Percentiles rank a stretch among this genome's conserved stretches.
phyloP scores from a whole-genome alignment of 2,888 invertebrate genomes.

The Rhingia rostrata region DNA sequence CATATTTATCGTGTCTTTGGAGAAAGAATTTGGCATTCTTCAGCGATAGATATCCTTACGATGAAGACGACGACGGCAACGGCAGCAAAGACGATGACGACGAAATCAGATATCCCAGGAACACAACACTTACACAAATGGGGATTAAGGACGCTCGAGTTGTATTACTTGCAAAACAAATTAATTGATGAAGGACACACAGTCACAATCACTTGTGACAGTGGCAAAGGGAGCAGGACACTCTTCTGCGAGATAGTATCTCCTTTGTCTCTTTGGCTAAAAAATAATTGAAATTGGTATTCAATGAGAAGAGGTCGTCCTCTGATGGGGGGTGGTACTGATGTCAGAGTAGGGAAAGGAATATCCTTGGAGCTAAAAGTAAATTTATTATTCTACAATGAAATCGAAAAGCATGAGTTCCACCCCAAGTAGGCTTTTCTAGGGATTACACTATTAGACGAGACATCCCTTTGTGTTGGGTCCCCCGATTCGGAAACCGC shows the following conservation, averaged over 20 bases:
- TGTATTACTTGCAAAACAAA: constrained; percentile 76
- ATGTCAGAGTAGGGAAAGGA: not conserved
- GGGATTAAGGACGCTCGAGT: constrained; percentile 76
- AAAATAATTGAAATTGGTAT: constrained; percentile 75
- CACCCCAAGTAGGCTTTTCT: constrained; percentile 70
- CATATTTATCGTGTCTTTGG: constrained; percentile 72
- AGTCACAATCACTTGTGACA: constrained; percentile 73
- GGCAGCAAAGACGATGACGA: constrained; percentile 36
- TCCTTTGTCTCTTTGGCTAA: constrained; percentile 58
- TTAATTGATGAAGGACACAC: constrained; percentile 76
- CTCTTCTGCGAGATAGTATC: constrained; percentile 53
- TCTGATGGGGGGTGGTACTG: not conserved
- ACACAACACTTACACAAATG: constrained; percentile 75
- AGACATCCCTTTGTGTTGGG: constrained; percentile 65
- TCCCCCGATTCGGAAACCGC: constrained; percentile 52
- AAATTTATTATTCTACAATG: constrained; percentile 74
- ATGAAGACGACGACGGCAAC: constrained; percentile 39
- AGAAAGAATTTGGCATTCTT: constrained; percentile 60
- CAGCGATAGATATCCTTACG: constrained; percentile 3
- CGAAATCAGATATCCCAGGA: constrained; percentile 73
- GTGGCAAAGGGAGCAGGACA: constrained; percentile 22
- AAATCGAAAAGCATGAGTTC: constrained; percentile 69
- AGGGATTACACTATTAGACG: constrained; percentile 71
- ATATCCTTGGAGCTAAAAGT: constrained; percentile 67
- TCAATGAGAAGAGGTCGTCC: constrained; percentile 65